phyloP scores from a whole-genome alignment of 2,797 vertebrate species.

The Sarcoramphus papa region DNA sequence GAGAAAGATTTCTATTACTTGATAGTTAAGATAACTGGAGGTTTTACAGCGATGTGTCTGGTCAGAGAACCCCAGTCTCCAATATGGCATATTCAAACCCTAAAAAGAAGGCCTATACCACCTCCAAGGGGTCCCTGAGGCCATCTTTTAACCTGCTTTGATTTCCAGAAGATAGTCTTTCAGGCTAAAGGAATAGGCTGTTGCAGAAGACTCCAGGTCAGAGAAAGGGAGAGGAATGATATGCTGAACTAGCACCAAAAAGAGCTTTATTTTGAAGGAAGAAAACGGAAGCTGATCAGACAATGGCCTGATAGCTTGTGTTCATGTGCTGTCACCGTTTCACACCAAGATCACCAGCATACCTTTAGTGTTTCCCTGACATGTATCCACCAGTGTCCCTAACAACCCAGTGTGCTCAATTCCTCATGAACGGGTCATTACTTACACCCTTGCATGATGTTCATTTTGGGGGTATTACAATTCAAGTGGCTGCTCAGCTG shows the following conservation, averaged over 20 bases:
- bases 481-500: not conserved
- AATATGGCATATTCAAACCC: not conserved
- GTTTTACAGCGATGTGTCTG: not conserved
- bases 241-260: not conserved
- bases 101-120: not conserved
- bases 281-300: not conserved
- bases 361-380: not conserved
- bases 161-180: not conserved
- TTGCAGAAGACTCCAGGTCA: not conserved
- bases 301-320: not conserved
- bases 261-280: not conserved
- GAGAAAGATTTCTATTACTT: not conserved
- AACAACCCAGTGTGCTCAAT: not conserved
- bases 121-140: not conserved
- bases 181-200: not conserved
- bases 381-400: not conserved
- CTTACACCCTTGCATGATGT: not conserved
- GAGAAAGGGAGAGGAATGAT: not conserved
- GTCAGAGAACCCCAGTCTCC: not conserved
- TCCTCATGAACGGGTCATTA: not conserved
- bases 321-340: not conserved
- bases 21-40: not conserved
- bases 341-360: not conserved
- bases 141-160: not conserved
- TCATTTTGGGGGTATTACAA: constrained; percentile 10